Evolutionary conservation across 2,113 vertebrate genomes (phyloP).

Genomic region (Pagrus major): DNA sequence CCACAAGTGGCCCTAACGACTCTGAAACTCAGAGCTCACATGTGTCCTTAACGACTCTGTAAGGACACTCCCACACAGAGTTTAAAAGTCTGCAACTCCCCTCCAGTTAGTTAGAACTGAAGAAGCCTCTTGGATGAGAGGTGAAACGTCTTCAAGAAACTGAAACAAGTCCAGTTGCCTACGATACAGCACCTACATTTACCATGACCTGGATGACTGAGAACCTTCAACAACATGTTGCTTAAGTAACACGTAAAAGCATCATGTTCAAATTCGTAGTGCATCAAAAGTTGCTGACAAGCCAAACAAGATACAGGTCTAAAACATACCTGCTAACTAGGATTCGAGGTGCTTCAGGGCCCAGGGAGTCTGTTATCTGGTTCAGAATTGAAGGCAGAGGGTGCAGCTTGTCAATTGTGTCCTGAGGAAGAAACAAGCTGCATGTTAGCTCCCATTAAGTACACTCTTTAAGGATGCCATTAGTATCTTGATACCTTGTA

Average conservation of each 20-base stretch:
- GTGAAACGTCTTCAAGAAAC: too few species aligned
- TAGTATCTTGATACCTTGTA: neutral
- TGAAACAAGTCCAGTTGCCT: too few species aligned
- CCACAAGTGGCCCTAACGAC: too few species aligned
- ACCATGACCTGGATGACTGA: too few species aligned
- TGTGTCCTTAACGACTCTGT: too few species aligned
- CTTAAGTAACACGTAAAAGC: neutral
- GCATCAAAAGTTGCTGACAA: neutral
- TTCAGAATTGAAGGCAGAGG: slow-evolving; percentile 92
- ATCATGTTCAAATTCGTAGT: neutral
- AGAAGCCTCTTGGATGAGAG: too few species aligned
- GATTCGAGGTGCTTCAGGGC: slow-evolving; percentile 74
- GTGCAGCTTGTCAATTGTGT: slow-evolving; percentile 87
- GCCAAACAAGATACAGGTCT: neutral
- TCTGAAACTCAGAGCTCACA: too few species aligned
- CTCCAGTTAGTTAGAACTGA: too few species aligned
- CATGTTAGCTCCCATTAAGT: slow-evolving; percentile 11
- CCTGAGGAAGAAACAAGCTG: slow-evolving; percentile 75
- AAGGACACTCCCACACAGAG: too few species aligned
- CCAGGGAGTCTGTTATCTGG: slow-evolving; percentile 87
- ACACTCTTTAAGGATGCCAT: neutral
- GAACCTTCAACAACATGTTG: too few species aligned
- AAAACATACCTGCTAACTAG: slow-evolving; percentile 68
- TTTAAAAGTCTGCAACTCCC: too few species aligned
- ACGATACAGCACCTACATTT: too few species aligned